phyloP scores from a whole-genome alignment of 2,797 vertebrate genomes.

The Eidolon dupreanum region DNA sequence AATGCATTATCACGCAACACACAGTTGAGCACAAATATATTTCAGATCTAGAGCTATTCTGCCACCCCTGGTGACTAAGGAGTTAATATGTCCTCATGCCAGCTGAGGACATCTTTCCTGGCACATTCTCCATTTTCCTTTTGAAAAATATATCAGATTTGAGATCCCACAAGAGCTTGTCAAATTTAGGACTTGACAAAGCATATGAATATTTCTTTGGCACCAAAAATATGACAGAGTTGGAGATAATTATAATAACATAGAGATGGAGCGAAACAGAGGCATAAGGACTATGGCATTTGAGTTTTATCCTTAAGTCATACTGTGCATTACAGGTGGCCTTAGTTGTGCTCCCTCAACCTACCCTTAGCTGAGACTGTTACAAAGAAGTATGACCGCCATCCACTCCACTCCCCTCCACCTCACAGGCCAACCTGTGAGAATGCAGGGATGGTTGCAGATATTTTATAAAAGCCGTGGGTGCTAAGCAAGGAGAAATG shows the following conservation, averaged over 20 bases:
- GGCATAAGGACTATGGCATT: neutral
- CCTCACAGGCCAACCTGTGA: neutral
- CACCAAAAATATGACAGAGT: slow-evolving; percentile 59
- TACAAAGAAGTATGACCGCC: neutral
- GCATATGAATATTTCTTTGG: slow-evolving; percentile 67
- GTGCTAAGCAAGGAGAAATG: neutral
- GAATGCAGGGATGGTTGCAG: neutral
- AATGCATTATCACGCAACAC: neutral
- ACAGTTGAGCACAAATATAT: neutral
- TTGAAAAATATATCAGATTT: slow-evolving; percentile 54
- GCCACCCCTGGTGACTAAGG: neutral
- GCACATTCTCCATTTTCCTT: slow-evolving; percentile 45
- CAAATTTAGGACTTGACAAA: slow-evolving; percentile 66
- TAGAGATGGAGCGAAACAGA: neutral
- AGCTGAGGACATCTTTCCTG: slow-evolving; percentile 58
- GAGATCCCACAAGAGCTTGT: slow-evolving; percentile 58
- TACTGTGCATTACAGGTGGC: neutral
- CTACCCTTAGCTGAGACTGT: neutral
- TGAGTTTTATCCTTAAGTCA: neutral
- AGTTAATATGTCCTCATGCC: slow-evolving; percentile 20
- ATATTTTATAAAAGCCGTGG: neutral
- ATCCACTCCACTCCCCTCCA: neutral
- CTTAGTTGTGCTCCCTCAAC: neutral
- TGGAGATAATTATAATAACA: slow-evolving; percentile 51
- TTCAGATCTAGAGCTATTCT: neutral